Evolutionary conservation across 2,888 invertebrate genomes (phyloP), one percentile per base, ranked within the genome.

Genomic region (Liposcelis brunnea): DNA sequence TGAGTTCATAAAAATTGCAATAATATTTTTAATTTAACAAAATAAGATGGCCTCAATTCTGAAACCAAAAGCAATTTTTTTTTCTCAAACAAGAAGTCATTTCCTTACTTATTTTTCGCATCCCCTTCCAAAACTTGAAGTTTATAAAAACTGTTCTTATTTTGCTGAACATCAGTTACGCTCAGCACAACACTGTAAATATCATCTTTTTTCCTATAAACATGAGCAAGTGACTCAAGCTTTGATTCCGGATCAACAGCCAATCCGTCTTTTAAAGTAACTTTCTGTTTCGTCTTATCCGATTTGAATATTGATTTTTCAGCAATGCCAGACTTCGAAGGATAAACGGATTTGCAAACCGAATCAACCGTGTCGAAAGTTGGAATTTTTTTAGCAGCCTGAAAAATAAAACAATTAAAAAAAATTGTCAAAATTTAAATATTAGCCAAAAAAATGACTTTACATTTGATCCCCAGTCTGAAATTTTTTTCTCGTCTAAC

Each of bases 121-220:
- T 94, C 89, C 2, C 77, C 65, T 59, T 91, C 75, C 44, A 98
- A 66, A 42, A 95, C 63, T 61, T 98, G 97, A 44, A 98, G 55
- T 59, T 95, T 97, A 66, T 97, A 98, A 62, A 70, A 98, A 2
- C 91, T 91, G 65, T 98, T 98, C 59, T 80, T 84, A 52, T 86
- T 83, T 1, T 69, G 70, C 51, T 84, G 80, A 26, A 97, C 72
- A 60, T 97, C 93, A 0, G 90, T 89, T 51, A 79, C 63, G 10
- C 84, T 82, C 3, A 97, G 72, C 1, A 89, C 82, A 21, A 71
- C 78, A n/a, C 75, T 81, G 61, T 77, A 91, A 52, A 80, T 75
- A 19, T 69, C 70, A 1, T 66, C 59, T 0, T 58, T 57, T 49
- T 66, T 61, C 44, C 68, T 67, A 60, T 80, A 81, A 18, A 94